phyloP scores from a whole-genome alignment of 2,113 vertebrate genomes.

The Pluvialis apricaria region DNA sequence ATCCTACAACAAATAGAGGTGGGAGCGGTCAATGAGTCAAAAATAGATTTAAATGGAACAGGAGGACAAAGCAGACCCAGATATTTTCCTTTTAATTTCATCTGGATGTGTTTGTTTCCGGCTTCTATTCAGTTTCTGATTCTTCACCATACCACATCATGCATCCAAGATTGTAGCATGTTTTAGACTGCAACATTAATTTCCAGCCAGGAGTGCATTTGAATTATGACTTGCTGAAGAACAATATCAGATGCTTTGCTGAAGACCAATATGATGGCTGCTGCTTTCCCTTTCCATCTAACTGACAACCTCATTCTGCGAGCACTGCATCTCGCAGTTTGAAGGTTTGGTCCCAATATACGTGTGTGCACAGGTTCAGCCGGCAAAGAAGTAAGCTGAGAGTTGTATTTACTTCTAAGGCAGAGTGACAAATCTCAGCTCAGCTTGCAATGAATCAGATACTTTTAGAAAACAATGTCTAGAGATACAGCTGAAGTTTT shows the following conservation, averaged over 20 bases:
- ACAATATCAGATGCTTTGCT: background rate
- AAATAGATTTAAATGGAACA: background rate
- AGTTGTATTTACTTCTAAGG: background rate
- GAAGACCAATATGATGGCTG: background rate
- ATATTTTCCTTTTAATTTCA: background rate
- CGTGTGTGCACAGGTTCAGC: background rate
- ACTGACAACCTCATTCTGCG: background rate
- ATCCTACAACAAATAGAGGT: background rate
- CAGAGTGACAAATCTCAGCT: background rate
- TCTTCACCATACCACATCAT: background rate
- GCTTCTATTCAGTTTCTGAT: background rate
- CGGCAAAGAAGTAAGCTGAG: background rate
- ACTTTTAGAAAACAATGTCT: background rate
- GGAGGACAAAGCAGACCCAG: background rate
- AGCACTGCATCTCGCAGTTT: background rate
- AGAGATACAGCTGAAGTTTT: background rate
- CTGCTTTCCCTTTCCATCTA: background rate
- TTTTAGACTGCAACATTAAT: background rate
- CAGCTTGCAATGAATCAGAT: background rate
- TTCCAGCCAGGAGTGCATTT: background rate
- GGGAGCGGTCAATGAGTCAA: background rate
- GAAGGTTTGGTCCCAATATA: background rate
- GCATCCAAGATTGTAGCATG: background rate
- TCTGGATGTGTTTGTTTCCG: background rate
- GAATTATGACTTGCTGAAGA: background rate